Base-by-base conservation (phyloP, 2,888 invertebrate species). In the Achlya flavicornis region DNA sequence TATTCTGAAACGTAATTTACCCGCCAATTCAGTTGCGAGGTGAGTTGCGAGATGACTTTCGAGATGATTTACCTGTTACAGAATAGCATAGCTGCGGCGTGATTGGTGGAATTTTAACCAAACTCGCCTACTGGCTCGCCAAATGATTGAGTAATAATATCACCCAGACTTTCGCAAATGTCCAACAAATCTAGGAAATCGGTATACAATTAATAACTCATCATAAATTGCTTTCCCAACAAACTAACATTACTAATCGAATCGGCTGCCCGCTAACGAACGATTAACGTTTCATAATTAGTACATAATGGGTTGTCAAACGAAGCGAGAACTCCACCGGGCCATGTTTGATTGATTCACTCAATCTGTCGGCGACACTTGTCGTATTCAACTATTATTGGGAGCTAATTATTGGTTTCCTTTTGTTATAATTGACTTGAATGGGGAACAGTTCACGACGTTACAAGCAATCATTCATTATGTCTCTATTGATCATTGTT, bases 351-450 rank as follows among this genome's bases (percentile, higher is more conserved):
- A 53, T 53, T 53, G n/a, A 53, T 53, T n/a, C 19, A 53, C 19
- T 19, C 19, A n/a, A 16, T 19, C 53, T 53, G 53, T 19, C 53
- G 3, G 3, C 19, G 53, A 19, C 53, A 53, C 53, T 48, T 53
- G 16, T 53, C 19, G n/a, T 46, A 53, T 53, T 19, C 10, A 4
- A 10, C 16, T 53, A 53, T 53, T n/a, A 53, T n/a, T 53, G 53
- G 10, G 53, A 53, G 19, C 19, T 53, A 19, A 48, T 48, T 48
- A 48, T 48, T 48, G 16, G n/a, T 48, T 48, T 19, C 53, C 53
- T 19, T 19, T 19, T 53, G 19, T 53, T 19, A 10, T 53, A 53
- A 48, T 48, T 48, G 48, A 48, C n/a, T 63, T 16, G 48, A 48
- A 53, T 53, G 19, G 4, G 53, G 41, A 10, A 19, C 19, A 46